These are phyloP conservation scores for Hypanus sabinus DNA, from an alignment of 2,113 vertebrate species.

Conservation along the genomic window DNA sequence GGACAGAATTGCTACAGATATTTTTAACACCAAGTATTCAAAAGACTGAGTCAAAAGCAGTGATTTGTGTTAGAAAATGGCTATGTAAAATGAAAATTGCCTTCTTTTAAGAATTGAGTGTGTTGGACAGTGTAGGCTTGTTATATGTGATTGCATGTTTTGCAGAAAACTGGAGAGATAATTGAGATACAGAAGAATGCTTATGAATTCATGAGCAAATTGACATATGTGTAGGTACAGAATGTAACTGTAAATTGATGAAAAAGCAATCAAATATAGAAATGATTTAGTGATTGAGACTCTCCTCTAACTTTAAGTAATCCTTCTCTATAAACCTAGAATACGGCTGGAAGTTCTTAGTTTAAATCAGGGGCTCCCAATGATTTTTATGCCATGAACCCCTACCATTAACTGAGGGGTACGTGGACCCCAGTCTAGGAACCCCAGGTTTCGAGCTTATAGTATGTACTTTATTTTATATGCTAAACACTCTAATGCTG, in stretches of 20 bases:
- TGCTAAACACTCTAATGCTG: not conserved
- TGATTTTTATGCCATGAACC: too few species aligned
- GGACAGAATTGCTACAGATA: not conserved
- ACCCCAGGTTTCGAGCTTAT: not conserved
- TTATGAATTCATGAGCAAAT: not conserved
- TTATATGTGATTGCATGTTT: not conserved
- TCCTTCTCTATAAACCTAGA: not conserved
- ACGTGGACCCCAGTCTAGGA: too few species aligned
- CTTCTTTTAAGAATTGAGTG: not conserved
- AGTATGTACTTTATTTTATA: not conserved
- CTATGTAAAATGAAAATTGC: not conserved
- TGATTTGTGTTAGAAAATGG: not conserved
- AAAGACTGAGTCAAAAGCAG: not conserved
- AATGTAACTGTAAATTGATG: not conserved
- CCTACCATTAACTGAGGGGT: too few species aligned
- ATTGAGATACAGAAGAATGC: not conserved
- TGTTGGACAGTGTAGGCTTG: not conserved
- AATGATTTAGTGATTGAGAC: not conserved
- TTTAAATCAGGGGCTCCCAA: too few species aligned
- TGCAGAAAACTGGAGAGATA: not conserved
- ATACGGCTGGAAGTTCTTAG: not conserved
- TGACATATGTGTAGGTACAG: not conserved
- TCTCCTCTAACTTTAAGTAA: not conserved
- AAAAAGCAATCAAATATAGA: not conserved
- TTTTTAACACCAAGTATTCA: not conserved